Base-by-base conservation (phyloP, 2,888 invertebrate genomes). In the Sclerodermus sp. region DNA sequence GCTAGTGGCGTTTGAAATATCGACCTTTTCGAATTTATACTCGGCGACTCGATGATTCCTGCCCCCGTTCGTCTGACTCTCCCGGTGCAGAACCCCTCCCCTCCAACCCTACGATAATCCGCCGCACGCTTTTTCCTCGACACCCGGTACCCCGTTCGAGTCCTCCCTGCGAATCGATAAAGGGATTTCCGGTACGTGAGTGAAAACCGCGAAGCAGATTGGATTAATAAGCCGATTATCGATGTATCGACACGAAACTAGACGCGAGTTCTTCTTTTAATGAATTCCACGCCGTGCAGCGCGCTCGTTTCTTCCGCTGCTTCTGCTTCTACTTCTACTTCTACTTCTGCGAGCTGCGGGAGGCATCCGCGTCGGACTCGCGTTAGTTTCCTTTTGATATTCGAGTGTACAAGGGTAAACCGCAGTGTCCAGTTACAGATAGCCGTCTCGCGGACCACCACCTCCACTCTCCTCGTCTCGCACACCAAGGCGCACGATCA, bases 21-120 rank as follows among this genome's bases (percentile, higher is more conserved):
- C 66, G 64, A 67, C 60, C 59, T 57, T 57, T 62, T 62, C 60
- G 62, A 64, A 69, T 69, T 64, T 66, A 64, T 66, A 34, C 50
- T 59, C 54, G 57, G 51, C 59, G 59, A 67, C 63, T 63, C 62
- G 58, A 62, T 60, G 54, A 58, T 18, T 15, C 14, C 14, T 23
- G 8, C 23, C 4, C 37, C 18, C 44, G 2, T 17, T 34, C 34
- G 15, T 34, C 2, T 13, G 17, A 14, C 32, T 32, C 42, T 3
- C 17, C 6, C 40, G 4, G 8, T 23, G 3, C 23, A 5, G 8
- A 8, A 3, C 8, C 3, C 23, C 23, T 8, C 23, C 4, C 23
- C 23, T 8, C 23, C 23, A 23, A 23, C 23, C 23, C 8, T 8
- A 8, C 8, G 23, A 23, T 23, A 23, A 23, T 23, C 3, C 23